Percentiles rank a stretch among this genome's conserved stretches.
Evolutionary conservation across 2,113 vertebrate genomes (phyloP).

Genomic region (Ahaetulla prasina): DNA sequence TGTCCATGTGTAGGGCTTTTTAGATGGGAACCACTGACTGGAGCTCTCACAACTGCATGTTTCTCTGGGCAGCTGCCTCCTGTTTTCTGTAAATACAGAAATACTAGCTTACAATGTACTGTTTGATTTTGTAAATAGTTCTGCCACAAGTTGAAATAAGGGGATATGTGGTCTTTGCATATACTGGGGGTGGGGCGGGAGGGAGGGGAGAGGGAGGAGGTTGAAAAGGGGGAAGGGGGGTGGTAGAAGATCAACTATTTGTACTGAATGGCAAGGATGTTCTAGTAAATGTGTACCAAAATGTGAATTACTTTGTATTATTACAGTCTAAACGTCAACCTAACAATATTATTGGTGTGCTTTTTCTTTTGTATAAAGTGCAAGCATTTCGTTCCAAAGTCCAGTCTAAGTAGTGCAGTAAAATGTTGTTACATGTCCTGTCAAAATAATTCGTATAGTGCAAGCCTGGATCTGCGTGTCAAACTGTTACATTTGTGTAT

Average conservation of each 20-base stretch:
- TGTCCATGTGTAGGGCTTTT: conserved; percentile 67
- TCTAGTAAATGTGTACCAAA: conserved; percentile 99
- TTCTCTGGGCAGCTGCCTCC: conserved; percentile 78
- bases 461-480: conserved; percentile 99
- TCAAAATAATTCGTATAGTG: conserved; percentile 99
- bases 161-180: conserved; percentile 93
- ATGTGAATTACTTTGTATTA: conserved; percentile 99
- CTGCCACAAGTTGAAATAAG: conserved; percentile 85
- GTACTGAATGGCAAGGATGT: conserved; percentile 98
- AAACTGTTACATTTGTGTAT: conserved; percentile 97
- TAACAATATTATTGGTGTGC: conserved; percentile 98
- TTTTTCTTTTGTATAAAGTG: conserved; percentile 96
- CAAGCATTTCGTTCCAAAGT: conserved; percentile 98
- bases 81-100: conserved; percentile 91
- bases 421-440: conserved; percentile 99
- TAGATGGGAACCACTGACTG: conserved; percentile 77
- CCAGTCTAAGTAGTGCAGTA: conserved; percentile 99
- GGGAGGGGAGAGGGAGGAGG: conserved; percentile 66
- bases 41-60: conserved; percentile 79
- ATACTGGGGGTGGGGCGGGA: conserved; percentile 76
- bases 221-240: conserved; percentile 73
- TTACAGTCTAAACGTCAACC: conserved; percentile 98
- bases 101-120: conserved; percentile 91
- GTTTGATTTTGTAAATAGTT: conserved; percentile 99
- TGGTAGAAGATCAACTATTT: conserved; percentile 90